Evolutionary conservation across 2,113 vertebrate genomes (phyloP).

Genomic region (Dendrocopos noguchii): DNA sequence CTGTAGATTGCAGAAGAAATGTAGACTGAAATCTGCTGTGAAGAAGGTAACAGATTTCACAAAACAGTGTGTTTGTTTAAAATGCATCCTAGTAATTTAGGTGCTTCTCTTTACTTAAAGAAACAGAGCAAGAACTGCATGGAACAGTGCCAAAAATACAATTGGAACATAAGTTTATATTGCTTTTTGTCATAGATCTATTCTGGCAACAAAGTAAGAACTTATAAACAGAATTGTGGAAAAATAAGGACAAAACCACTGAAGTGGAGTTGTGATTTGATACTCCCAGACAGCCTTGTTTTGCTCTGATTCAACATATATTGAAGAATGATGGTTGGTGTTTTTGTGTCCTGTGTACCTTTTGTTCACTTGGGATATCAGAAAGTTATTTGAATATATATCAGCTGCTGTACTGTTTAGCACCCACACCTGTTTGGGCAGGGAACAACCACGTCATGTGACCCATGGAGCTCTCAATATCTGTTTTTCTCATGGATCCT

Average conservation of each 20-base stretch:
- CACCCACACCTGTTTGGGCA: not conserved
- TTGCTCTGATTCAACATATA: not conserved
- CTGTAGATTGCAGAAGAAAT: not conserved
- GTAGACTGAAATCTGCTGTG: not conserved
- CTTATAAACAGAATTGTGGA: not conserved
- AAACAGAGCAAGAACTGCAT: not conserved
- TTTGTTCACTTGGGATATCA: not conserved
- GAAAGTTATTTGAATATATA: not conserved
- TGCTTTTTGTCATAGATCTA: not conserved
- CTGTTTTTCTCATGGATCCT: not conserved
- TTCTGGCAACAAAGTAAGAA: not conserved
- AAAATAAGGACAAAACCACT: not conserved
- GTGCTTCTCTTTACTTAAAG: slow-evolving; percentile 4
- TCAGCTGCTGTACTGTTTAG: not conserved
- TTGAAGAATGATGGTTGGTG: not conserved
- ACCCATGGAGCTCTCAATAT: rapidly evolving
- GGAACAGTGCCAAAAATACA: slow-evolving; percentile 23
- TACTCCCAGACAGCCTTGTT: not conserved
- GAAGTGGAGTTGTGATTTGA: not conserved
- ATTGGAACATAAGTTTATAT: slow-evolving; percentile 15
- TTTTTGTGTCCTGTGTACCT: not conserved
- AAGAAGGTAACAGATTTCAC: not conserved
- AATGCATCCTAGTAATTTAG: slow-evolving; percentile 6
- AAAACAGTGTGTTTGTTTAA: slow-evolving; percentile 2
- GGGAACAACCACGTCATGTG: not conserved